Evolutionary conservation across 2,888 invertebrate genomes (phyloP), one percentile per base, ranked within the genome.

Genomic region (Hypselothyrea guttata): DNA sequence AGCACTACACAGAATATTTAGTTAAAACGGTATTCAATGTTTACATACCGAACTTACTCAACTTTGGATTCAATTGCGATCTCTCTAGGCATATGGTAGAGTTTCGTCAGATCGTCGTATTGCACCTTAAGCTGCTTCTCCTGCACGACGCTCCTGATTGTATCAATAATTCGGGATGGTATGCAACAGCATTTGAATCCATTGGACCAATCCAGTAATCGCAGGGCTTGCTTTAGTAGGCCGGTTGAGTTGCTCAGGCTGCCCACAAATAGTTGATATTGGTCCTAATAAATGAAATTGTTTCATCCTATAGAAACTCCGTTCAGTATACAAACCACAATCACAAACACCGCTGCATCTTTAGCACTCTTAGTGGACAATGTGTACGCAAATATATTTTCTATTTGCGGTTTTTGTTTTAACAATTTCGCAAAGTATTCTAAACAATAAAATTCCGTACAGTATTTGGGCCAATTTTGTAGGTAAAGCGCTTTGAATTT

Each of bases 231-330:
- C 38, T 53, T 63, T n/a, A 90, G n/a, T 1, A 62, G 38, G 1
- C 38, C 34, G 2, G 47, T 11, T 5, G 51, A 53, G 4, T 44
- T 37, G 1, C 38, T 73, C 22, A 89, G 55, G 3, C 84, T 83
- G 12, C 88, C 88, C 13, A 90, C 41, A 59, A 88, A 89, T 4
- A 90, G 52, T 35, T 89, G 88, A 79, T 90, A 89, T 11, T 89
- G 87, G 71, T 90, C 89, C 89, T 89, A 44, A 1, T 5, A 7
- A 7, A 7, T n/a, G 16, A n/a, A n/a, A n/a, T n/a, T n/a, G n/a
- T n/a, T n/a, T n/a, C n/a, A n/a, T n/a, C n/a, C n/a, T n/a, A n/a
- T n/a, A n/a, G n/a, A n/a, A 4, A 7, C 7, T 0, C 4, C 0
- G 0, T 7, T 16, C n/a, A 4, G n/a, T 4, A 5, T 4, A 51